A percentile compares a stretch with the other conserved stretches of the same genome.
Evolutionary conservation across 2,113 vertebrate species (phyloP).

Genomic region (Tenebrosternarchus preto): DNA sequence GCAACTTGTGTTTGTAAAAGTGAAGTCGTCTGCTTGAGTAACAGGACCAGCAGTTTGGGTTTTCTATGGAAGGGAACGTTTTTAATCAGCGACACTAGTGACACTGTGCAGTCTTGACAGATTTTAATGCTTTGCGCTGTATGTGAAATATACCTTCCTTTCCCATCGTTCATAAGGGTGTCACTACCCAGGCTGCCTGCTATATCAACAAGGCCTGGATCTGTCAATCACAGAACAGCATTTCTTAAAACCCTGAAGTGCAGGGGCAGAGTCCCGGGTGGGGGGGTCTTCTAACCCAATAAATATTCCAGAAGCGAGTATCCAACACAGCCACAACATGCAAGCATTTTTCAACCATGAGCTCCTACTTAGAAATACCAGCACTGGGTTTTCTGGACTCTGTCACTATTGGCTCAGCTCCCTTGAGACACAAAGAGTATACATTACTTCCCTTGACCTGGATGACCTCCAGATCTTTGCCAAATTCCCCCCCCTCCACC

Average conservation of each 20-base stretch:
- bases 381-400: slow-evolving; percentile 30
- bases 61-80: too few species aligned
- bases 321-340: slow-evolving; percentile 9
- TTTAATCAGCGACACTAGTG: too few species aligned
- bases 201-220: not conserved
- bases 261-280: not conserved
- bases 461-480: not conserved
- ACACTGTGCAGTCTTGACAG: too few species aligned
- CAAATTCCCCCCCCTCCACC: not conserved
- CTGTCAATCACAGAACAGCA: not conserved
- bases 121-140: too few species aligned
- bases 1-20: too few species aligned
- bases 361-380: not conserved
- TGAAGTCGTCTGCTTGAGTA: too few species aligned
- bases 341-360: not conserved
- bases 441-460: slow-evolving; percentile 57
- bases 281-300: too few species aligned
- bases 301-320: not conserved
- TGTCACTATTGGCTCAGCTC: slow-evolving; percentile 35
- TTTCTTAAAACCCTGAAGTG: not conserved
- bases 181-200: too few species aligned
- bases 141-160: too few species aligned
- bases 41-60: too few species aligned
- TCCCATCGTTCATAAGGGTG: too few species aligned
- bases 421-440: slow-evolving; percentile 54